phyloP scores from a whole-genome alignment of 2,113 vertebrate species.

The Xiphophorus maculatus region DNA sequence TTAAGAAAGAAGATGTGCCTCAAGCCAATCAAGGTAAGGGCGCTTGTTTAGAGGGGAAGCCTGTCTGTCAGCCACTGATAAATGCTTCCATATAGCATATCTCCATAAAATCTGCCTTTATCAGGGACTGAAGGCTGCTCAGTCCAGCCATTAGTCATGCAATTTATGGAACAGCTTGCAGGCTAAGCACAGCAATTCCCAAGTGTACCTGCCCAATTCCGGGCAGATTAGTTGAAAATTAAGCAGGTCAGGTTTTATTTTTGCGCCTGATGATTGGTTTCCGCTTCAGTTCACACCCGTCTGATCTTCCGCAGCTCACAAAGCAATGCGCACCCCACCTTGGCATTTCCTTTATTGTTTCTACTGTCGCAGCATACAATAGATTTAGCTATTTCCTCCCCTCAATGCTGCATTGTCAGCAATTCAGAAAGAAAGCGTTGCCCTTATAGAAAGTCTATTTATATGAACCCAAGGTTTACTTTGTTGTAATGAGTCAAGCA shows the following conservation, averaged over 20 bases:
- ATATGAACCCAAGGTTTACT: not conserved
- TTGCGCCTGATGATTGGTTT: conserved; percentile 65
- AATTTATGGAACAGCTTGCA: conserved; percentile 74
- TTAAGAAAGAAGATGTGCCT: conserved; percentile 19
- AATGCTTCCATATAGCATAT: conserved; percentile 80
- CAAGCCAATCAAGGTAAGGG: conserved; percentile 34
- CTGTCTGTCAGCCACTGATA: conserved; percentile 83
- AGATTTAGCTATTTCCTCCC: conserved; percentile 16
- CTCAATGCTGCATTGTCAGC: conserved; percentile 37
- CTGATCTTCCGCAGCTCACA: conserved; percentile 33
- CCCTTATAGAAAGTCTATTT: conserved; percentile 16
- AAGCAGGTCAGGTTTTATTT: conserved; percentile 71
- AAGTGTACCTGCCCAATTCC: conserved; percentile 69
- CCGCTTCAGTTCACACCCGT: conserved; percentile 37
- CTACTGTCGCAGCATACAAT: conserved; percentile 24
- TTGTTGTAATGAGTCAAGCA: conserved; percentile 9
- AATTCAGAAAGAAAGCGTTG: conserved; percentile 16
- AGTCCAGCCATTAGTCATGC: conserved; percentile 75
- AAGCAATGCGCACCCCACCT: conserved; percentile 30
- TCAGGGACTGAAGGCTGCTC: conserved; percentile 58
- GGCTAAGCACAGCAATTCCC: conserved; percentile 70
- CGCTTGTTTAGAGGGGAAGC: conserved; percentile 14
- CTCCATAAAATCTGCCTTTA: conserved; percentile 83
- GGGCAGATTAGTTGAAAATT: conserved; percentile 75
- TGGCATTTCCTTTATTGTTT: conserved; percentile 44